These are phyloP conservation scores for Callipepla californica DNA, from an alignment of 2,113 vertebrate species.

Conservation along the genomic window DNA sequence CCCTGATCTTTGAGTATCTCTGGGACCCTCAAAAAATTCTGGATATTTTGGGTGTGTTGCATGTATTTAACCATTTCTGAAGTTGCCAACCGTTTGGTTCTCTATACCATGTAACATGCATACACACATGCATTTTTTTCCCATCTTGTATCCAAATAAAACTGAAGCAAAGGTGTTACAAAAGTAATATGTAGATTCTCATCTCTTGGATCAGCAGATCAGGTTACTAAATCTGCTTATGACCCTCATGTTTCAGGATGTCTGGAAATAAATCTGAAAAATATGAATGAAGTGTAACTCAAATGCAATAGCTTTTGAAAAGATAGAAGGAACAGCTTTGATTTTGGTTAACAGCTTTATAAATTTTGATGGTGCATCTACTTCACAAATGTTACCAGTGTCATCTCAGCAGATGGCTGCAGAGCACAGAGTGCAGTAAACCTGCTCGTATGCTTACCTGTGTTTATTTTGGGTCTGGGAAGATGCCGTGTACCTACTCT, in stretches of 20 bases:
- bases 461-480: neutral
- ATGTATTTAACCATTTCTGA: neutral
- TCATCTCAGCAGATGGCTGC: neutral
- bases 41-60: no score
- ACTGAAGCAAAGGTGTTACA: neutral
- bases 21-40: neutral
- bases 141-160: neutral
- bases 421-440: neutral
- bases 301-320: neutral
- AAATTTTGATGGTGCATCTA: neutral
- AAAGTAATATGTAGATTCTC: neutral
- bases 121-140: neutral
- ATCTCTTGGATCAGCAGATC: neutral
- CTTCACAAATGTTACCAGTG: neutral
- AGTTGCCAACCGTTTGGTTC: fast-evolving
- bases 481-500: neutral
- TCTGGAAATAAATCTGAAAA: neutral
- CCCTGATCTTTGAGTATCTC: neutral
- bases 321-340: neutral
- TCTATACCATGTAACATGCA: neutral
- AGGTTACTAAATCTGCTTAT: neutral
- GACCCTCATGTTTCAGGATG: neutral
- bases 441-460: neutral
- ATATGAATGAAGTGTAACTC: neutral
- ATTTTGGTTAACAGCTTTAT: neutral